These are phyloP conservation scores for Galagoides demidoff DNA, from an alignment of 2,797 vertebrate genomes.

Conservation along the genomic window DNA sequence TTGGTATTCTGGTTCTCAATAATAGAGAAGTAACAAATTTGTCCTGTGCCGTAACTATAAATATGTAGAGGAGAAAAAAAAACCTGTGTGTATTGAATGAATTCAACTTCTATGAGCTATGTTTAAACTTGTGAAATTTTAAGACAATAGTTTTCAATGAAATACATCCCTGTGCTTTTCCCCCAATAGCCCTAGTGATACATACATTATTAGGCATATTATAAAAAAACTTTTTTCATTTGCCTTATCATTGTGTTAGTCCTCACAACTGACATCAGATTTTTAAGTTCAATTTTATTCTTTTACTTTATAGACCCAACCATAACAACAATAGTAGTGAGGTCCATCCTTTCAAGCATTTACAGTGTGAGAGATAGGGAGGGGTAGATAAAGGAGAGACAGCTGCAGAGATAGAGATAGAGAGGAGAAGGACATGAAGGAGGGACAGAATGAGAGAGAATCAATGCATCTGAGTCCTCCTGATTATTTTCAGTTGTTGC, in stretches of 20 bases:
- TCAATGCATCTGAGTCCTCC: background rate
- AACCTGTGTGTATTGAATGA: background rate
- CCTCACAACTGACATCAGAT: background rate
- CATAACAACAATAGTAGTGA: background rate
- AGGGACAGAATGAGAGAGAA: background rate
- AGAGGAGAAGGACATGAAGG: background rate
- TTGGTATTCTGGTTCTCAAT: background rate
- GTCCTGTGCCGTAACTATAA: background rate
- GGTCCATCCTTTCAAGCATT: background rate
- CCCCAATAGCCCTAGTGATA: background rate
- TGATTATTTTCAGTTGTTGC: background rate
- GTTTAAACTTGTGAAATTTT: background rate
- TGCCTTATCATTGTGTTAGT: background rate
- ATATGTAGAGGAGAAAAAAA: background rate
- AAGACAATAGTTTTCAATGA: background rate
- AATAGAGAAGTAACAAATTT: background rate
- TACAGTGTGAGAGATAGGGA: background rate
- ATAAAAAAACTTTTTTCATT: background rate
- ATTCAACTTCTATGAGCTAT: background rate
- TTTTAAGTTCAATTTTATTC: background rate
- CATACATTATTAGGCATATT: background rate
- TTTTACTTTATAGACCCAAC: background rate
- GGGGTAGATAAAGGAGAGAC: background rate
- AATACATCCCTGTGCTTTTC: background rate
- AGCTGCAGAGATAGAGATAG: background rate